Percentiles rank a stretch among this genome's conserved stretches.
Conservation (phyloP, 2,888 invertebrate species). For the Acanthosepion esculentum region DNA sequence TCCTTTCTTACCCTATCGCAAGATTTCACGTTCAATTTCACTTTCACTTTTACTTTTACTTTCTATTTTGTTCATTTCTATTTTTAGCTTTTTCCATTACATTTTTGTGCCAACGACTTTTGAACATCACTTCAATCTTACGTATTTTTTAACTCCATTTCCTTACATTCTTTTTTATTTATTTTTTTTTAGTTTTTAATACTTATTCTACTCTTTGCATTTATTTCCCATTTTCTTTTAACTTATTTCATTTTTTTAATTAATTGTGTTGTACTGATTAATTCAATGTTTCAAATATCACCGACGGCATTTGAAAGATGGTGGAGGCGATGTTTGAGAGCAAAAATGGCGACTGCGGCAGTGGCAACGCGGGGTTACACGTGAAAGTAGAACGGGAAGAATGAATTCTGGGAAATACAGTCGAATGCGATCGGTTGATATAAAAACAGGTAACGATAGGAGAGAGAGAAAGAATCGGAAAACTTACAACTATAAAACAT, state of each 20-base stretch:
- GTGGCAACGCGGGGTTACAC: background rate
- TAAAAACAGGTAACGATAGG: background rate
- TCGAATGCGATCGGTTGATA: background rate
- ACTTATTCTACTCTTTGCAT: background rate
- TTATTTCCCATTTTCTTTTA: background rate
- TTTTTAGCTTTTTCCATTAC: background rate
- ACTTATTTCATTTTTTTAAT: background rate
- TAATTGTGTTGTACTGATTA: constrained; percentile 33
- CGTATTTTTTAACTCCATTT: background rate
- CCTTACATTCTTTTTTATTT: background rate
- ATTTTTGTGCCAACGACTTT: background rate
- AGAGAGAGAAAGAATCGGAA: background rate
- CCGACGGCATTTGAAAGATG: background rate
- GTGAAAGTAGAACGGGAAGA: background rate
- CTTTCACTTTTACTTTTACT: background rate
- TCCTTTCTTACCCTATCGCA: background rate
- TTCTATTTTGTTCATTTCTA: background rate
- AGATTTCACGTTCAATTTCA: background rate
- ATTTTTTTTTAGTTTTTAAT: background rate
- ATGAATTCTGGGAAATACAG: background rate
- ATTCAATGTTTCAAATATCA: constrained; percentile 4
- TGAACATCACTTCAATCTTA: background rate
- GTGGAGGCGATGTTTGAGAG: background rate
- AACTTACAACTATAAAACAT: background rate
- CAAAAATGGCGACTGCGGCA: background rate